Evolutionary conservation across 53 echinoderm and acorn worm genomes (phyloP).

Genomic region (Arbacia lixula): DNA sequence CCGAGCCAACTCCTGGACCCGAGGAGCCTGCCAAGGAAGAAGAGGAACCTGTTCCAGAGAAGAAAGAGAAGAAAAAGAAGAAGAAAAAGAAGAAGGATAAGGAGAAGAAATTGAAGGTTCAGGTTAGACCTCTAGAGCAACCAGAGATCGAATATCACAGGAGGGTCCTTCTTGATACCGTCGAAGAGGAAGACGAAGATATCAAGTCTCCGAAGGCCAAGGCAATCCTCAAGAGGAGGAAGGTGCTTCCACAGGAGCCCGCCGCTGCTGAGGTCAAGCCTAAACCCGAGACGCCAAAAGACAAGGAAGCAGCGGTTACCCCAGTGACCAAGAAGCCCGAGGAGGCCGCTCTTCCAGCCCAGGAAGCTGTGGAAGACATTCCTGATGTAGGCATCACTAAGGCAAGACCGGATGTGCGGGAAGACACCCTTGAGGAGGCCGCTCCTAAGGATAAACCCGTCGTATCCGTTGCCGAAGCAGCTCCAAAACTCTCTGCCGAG

Average conservation of each 20-base stretch:
- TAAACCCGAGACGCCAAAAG: slow-evolving; percentile 50
- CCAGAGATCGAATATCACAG: slow-evolving; percentile 69
- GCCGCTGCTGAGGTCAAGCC: slow-evolving; percentile 40
- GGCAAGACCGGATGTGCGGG: slow-evolving; percentile 40
- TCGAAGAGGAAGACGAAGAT: slow-evolving; percentile 69
- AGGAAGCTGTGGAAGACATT: slow-evolving; percentile 42
- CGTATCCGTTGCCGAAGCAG: slow-evolving; percentile 42
- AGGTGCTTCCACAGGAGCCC: slow-evolving; percentile 10
- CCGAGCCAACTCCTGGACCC: neutral
- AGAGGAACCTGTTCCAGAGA: slow-evolving; percentile 30
- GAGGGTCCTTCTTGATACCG: slow-evolving; percentile 58
- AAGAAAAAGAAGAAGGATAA: slow-evolving; percentile 56
- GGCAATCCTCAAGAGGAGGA: slow-evolving; percentile 46
- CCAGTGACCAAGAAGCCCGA: slow-evolving; percentile 63
- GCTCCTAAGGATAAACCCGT: slow-evolving; percentile 58
- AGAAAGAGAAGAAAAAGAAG: slow-evolving; percentile 61
- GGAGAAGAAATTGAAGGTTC: slow-evolving; percentile 48
- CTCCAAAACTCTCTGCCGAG: slow-evolving; percentile 14
- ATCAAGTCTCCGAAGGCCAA: slow-evolving; percentile 9
- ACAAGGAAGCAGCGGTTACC: slow-evolving; percentile 33
- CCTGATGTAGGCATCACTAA: slow-evolving; percentile 48
- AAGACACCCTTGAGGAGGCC: slow-evolving; percentile 61
- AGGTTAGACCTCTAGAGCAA: slow-evolving; percentile 53
- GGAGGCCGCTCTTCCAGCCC: slow-evolving; percentile 46
- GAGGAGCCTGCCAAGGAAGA: slow-evolving; percentile 30